Evolutionary conservation across 2,113 vertebrate genomes (phyloP).

Genomic region (Gulo gulo): DNA sequence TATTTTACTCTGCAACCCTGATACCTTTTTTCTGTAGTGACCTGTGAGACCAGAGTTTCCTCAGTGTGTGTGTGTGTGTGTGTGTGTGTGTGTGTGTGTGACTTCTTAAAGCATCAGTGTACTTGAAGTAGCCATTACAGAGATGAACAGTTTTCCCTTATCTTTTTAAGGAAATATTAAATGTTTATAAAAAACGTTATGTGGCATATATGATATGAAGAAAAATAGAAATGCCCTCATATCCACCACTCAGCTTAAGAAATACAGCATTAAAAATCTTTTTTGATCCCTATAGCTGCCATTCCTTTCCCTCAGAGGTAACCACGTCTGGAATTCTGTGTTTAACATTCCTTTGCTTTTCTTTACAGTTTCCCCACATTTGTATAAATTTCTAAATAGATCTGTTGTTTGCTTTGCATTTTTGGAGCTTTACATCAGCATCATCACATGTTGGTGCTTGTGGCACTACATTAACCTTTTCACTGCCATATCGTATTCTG

Average conservation of each 20-base stretch:
- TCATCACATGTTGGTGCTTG: neutral
- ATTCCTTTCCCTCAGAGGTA: neutral
- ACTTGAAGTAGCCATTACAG: neutral
- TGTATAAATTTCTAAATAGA: neutral
- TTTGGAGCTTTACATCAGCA: neutral
- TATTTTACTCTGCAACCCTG: neutral
- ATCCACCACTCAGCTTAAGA: neutral
- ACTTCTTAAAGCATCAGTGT: neutral
- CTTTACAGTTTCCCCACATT: neutral
- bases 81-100: neutral
- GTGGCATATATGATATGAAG: neutral
- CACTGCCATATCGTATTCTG: rapidly evolving
- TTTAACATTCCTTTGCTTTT: neutral
- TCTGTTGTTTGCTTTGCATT: neutral
- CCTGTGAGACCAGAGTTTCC: neutral
- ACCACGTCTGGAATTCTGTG: neutral
- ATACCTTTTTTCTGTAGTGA: neutral
- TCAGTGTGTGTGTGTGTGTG: neutral
- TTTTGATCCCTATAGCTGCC: neutral
- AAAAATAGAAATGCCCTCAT: neutral
- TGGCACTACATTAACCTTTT: neutral
- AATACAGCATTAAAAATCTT: neutral
- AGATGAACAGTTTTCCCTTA: neutral
- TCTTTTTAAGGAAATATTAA: neutral
- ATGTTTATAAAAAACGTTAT: neutral